phyloP scores from a whole-genome alignment of 64 coral and sea anemone species.

The Actinia equina region DNA sequence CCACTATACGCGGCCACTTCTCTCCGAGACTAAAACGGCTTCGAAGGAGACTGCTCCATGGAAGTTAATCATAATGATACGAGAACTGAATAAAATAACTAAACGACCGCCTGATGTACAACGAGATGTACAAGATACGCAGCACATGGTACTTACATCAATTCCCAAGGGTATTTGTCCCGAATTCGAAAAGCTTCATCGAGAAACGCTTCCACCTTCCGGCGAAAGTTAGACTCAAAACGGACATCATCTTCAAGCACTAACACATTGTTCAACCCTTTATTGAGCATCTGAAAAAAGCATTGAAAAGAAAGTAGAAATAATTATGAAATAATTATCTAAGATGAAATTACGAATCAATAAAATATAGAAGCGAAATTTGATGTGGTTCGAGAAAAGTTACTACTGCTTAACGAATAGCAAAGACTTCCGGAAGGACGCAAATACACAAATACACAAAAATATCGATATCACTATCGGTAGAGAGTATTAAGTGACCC shows the following conservation, averaged over 20 bases:
- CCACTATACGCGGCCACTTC: not conserved
- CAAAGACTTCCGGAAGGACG: not conserved
- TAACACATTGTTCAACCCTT: slow-evolving; percentile 62
- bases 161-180: slow-evolving; percentile 74
- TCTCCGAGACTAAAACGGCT: too few relatives aligned
- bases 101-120: not conserved
- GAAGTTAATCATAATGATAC: not conserved
- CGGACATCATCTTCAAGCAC: slow-evolving; percentile 95
- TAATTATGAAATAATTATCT: too few relatives aligned
- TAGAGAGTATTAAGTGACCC: not conserved
- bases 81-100: too few relatives aligned
- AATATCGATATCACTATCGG: not conserved
- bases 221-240: slow-evolving; percentile 89
- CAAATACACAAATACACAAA: not conserved
- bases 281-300: slow-evolving; percentile 79
- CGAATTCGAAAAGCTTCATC: slow-evolving; percentile 56
- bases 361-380: too few relatives aligned
- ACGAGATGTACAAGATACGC: not conserved
- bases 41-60: too few relatives aligned
- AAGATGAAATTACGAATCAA: too few relatives aligned
- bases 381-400: too few relatives aligned
- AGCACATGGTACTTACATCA: slow-evolving; percentile 65
- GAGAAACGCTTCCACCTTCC: slow-evolving; percentile 55
- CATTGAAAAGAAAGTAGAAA: not conserved
- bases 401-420: not conserved